Evolutionary conservation across 2,888 invertebrate species (phyloP), one percentile per base, ranked within the genome.

Genomic region (Ligdia adustata): DNA sequence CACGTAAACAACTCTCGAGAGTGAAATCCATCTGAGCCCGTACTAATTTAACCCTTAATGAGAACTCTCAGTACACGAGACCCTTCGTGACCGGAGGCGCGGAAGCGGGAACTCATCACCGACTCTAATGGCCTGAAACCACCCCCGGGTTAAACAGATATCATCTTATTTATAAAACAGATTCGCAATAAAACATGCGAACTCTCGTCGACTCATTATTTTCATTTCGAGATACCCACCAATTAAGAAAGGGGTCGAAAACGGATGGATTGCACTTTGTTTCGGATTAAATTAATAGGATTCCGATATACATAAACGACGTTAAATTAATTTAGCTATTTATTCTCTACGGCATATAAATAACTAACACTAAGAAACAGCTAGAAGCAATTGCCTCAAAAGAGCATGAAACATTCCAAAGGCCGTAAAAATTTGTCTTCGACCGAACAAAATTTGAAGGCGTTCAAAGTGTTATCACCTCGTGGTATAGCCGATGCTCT

Each of bases 381-480:
- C n/a, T n/a, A n/a, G n/a, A n/a, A n/a, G n/a, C n/a, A n/a, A n/a
- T n/a, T n/a, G n/a, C n/a, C n/a, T n/a, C n/a, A 28, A 48, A 61
- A 60, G 52, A 55, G 50, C 41, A 46, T 47, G 54, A 52, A 60
- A 62, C 62, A 63, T 63, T 52, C 44, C 47, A 60, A 28, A 56
- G 45, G 59, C 52, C 60, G 74, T 81, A 79, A 79, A 79, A 80
- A 83, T 75, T 77, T 80, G 82, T 82, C 73, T n/a, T 66, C 52
- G 55, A 59, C 60, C 52, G 66, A 70, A 73, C 75, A 72, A 81
- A 81, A 82, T 80, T 82, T 78, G 73, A 72, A 70, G 61, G 62
- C 62, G 64, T 63, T 72, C 61, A 60, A 77, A 82, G 78, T 77
- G 82, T 82, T 88, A 86, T 86, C 87, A 86, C 86, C 84, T 86